phyloP scores from a whole-genome alignment of 2,113 vertebrate genomes.

The Phylloscopus trochilus region DNA sequence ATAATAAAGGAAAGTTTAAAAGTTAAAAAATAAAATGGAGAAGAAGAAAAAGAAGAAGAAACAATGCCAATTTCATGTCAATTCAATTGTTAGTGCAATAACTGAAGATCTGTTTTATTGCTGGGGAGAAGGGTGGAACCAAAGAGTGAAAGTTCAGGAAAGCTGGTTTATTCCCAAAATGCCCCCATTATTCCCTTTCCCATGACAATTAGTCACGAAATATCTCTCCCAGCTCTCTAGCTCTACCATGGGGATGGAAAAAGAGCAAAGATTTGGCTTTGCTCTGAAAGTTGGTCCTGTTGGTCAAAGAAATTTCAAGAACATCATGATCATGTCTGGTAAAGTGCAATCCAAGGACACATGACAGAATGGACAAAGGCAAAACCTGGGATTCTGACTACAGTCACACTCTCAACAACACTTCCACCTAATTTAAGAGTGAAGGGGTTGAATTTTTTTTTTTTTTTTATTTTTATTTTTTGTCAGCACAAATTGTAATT shows the following conservation, averaged over 20 bases:
- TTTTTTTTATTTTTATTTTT: background rate
- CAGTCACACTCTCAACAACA: background rate
- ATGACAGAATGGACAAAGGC: background rate
- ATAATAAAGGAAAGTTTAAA: constrained; percentile 65
- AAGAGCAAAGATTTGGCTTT: background rate
- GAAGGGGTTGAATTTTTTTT: background rate
- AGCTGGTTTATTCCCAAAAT: constrained; percentile 39
- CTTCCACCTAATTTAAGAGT: background rate
- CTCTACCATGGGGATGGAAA: background rate
- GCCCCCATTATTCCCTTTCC: constrained; percentile 1
- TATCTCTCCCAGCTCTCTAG: constrained; percentile 2
- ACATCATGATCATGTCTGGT: background rate
- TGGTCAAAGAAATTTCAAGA: constrained; percentile 25
- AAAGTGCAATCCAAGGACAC: background rate
- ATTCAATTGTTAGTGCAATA: background rate
- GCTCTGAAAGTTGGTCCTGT: background rate
- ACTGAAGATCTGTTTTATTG: background rate
- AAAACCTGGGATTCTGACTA: background rate
- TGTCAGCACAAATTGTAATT: background rate
- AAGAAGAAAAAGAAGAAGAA: constrained; percentile 37
- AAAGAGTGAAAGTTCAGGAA: background rate
- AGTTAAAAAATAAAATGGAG: constrained; percentile 30
- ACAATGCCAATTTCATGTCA: constrained; percentile 25
- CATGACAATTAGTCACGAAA: background rate
- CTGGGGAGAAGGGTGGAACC: background rate